Percentiles rank a stretch among this genome's conserved stretches.
Evolutionary conservation across 2,797 vertebrate genomes (phyloP).

Genomic region (Galago senegalensis): DNA sequence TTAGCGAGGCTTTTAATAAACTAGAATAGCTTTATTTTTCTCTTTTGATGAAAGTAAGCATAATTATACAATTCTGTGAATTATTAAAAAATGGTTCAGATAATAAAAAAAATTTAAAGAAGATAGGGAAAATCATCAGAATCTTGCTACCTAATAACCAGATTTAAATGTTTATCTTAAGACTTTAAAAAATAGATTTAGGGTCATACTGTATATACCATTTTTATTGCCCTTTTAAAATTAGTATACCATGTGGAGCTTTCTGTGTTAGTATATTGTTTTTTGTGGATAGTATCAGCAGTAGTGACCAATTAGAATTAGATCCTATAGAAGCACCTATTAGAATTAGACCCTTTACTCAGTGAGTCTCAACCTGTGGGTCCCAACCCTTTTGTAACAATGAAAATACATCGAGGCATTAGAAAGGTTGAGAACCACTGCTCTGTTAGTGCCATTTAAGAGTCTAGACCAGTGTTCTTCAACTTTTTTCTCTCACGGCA

Average conservation of each 20-base stretch:
- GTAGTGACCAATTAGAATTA: background rate
- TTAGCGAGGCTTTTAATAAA: constrained; percentile 32
- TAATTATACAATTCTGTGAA: constrained; percentile 6
- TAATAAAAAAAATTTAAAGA: constrained; percentile 17
- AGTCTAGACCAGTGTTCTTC: background rate
- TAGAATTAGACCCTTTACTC: too few relatives aligned
- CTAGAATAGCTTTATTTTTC: constrained; percentile 7
- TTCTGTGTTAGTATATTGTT: background rate
- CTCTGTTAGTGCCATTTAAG: background rate
- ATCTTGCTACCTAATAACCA: background rate
- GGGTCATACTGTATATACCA: background rate
- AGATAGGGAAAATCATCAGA: background rate
- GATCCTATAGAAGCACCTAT: background rate
- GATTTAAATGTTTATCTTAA: constrained; percentile 35
- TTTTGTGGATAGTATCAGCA: background rate
- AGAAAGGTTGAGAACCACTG: too few relatives aligned
- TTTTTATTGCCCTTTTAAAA: background rate
- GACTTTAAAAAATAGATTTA: background rate
- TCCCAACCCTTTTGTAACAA: too few relatives aligned
- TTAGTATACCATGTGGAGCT: background rate
- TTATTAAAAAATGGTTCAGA: background rate
- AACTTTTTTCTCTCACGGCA: too few relatives aligned
- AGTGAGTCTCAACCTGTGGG: too few relatives aligned
- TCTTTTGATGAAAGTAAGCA: constrained; percentile 25
- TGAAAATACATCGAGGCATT: too few relatives aligned